Conservation (phyloP, 2,888 invertebrate species). For the Scaptomyza tumidula region DNA sequence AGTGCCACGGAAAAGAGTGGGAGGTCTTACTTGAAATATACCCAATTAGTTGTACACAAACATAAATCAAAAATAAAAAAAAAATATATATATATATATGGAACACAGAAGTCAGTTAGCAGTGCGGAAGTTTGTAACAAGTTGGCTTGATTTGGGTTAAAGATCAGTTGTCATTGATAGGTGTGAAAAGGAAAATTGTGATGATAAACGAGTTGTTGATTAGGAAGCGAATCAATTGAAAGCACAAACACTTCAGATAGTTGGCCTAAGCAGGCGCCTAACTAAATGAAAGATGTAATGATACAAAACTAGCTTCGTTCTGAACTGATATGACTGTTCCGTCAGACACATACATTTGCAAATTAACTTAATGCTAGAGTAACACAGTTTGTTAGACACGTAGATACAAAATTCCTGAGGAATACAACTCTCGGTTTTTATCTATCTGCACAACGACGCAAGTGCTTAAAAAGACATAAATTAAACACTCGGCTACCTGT, state of each 20-base stretch:
- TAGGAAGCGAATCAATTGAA: constrained; percentile 12
- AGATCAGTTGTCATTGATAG: constrained; percentile 60
- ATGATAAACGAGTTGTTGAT: constrained; percentile 38
- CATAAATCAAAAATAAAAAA: constrained; percentile 71
- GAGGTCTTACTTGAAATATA: constrained; percentile 43
- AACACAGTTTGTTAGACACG: constrained; percentile 16
- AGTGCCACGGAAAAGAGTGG: background rate
- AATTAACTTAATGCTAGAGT: background rate
- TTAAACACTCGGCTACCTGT: constrained; percentile 78
- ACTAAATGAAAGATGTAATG: constrained; percentile 7
- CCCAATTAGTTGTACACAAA: constrained; percentile 69
- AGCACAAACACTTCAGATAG: constrained; percentile 16
- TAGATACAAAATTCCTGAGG: constrained; percentile 36
- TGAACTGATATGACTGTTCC: constrained; percentile 9
- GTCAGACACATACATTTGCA: constrained; percentile 19
- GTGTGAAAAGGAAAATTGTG: constrained; percentile 19
- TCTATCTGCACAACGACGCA: constrained; percentile 50
- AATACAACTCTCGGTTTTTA: constrained; percentile 1
- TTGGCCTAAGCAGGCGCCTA: constrained; percentile 35
- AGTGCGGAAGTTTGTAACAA: constrained; percentile 47
- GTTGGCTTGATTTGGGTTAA: constrained; percentile 61
- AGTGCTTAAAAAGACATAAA: constrained; percentile 80
- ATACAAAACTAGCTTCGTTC: constrained; percentile 14
- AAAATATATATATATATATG: too few species aligned
- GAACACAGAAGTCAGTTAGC: constrained; percentile 4